Evolutionary conservation across 2,888 invertebrate species (phyloP).

Genomic region (Sympetrum striolatum): DNA sequence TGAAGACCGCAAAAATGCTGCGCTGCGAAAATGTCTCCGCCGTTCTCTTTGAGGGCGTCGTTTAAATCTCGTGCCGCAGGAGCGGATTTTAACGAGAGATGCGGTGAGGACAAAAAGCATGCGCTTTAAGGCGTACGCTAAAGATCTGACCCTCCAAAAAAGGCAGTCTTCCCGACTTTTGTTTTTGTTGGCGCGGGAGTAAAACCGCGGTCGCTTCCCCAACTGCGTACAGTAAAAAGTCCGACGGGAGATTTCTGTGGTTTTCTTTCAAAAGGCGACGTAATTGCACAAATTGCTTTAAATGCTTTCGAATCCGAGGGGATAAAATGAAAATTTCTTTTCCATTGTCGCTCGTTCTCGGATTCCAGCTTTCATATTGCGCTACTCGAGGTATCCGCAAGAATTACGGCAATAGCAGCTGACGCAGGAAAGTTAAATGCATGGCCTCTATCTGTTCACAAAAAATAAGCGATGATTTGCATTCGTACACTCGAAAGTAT

Average conservation of each 20-base stretch:
- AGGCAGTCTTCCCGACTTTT: too few relatives aligned
- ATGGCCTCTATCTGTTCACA: too few relatives aligned
- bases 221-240: not conserved
- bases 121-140: too few relatives aligned
- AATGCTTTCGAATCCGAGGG: not conserved
- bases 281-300: slow-evolving; percentile 4
- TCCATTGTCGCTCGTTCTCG: not conserved
- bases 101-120: not conserved
- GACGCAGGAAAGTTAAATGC: too few relatives aligned
- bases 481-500: too few relatives aligned
- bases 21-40: slow-evolving; percentile 5
- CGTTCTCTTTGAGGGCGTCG: slow-evolving; percentile 28
- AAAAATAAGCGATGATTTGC: too few relatives aligned
- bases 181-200: too few relatives aligned
- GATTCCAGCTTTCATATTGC: not conserved
- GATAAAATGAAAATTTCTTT: not conserved
- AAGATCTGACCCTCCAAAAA: too few relatives aligned
- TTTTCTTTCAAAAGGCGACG: not conserved
- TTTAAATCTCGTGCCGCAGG: not conserved
- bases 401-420: not conserved
- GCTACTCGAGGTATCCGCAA: not conserved
- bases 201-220: not conserved
- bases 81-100: not conserved
- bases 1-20: slow-evolving; percentile 27
- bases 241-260: not conserved